These are phyloP conservation scores for Copidosoma aretas DNA, from an alignment of 2,888 invertebrate genomes.

Conservation along the genomic window DNA sequence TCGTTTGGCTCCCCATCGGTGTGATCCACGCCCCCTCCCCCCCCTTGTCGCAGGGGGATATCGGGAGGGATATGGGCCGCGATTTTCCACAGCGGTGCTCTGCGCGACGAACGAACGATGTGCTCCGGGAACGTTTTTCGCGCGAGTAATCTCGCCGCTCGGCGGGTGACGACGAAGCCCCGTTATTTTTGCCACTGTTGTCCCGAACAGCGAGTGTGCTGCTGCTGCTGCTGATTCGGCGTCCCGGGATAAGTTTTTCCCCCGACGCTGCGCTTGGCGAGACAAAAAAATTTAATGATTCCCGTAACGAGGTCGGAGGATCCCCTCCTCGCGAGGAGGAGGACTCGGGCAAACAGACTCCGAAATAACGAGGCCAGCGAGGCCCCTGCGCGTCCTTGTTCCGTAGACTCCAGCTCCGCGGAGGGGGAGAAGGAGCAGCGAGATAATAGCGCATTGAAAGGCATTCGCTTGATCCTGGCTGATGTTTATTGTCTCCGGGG, in stretches of 20 bases:
- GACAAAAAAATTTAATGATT: constrained; percentile 35
- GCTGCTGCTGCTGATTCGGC: constrained; percentile 16
- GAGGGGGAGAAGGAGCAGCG: neutral
- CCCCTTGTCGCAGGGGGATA: constrained; percentile 18
- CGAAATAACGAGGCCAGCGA: constrained; percentile 31
- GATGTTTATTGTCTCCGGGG: neutral
- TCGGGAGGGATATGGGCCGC: too few species aligned
- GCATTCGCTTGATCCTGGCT: neutral
- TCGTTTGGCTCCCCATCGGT: constrained; percentile 28
- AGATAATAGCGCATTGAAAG: constrained; percentile 34
- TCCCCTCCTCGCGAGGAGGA: neutral
- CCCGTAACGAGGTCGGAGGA: constrained; percentile 22
- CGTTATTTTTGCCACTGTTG: too few species aligned
- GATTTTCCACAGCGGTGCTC: too few species aligned
- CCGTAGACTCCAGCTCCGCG: neutral
- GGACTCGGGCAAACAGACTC: constrained; percentile 14
- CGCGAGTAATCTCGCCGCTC: too few species aligned
- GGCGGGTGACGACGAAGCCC: too few species aligned
- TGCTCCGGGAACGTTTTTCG: too few species aligned
- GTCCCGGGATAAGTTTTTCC: neutral
- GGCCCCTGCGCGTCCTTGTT: neutral
- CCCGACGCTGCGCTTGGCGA: constrained; percentile 1
- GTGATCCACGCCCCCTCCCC: constrained; percentile 19
- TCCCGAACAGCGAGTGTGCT: neutral
- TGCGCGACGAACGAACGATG: too few species aligned